These are phyloP conservation scores for Podabrus alpinus DNA, from an alignment of 2,888 invertebrate genomes.

Conservation along the genomic window DNA sequence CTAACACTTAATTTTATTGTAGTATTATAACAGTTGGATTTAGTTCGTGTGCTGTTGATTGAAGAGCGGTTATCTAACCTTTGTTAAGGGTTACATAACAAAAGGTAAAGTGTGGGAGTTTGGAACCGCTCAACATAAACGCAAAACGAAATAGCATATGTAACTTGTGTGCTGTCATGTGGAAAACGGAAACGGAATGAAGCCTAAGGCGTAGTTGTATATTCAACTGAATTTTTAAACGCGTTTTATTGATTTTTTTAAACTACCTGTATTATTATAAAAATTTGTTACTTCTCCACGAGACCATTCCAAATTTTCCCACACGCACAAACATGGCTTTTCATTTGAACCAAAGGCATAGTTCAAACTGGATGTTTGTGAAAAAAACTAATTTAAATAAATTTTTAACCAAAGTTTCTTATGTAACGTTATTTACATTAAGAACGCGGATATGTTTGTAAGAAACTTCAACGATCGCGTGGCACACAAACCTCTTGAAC, in stretches of 20 bases:
- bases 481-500: constrained; percentile 4
- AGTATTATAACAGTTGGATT: constrained; percentile 47
- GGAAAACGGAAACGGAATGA: constrained; percentile 56
- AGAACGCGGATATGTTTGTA: neutral
- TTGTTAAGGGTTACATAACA: constrained; percentile 4
- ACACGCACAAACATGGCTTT: neutral
- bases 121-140: constrained; percentile 46
- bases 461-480: constrained; percentile 1
- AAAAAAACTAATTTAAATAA: constrained; percentile 4
- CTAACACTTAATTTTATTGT: constrained; percentile 48
- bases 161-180: constrained; percentile 55
- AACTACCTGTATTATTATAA: neutral
- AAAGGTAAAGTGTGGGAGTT: constrained; percentile 42
- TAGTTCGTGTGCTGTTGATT: constrained; percentile 18
- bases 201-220: constrained; percentile 53
- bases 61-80: constrained; percentile 11
- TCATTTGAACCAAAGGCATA: neutral
- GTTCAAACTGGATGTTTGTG: neutral
- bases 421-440: neutral
- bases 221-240: constrained; percentile 40
- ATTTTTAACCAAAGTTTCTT: neutral
- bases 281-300: neutral
- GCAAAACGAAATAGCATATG: constrained; percentile 47
- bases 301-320: neutral
- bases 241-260: constrained; percentile 3